Evolutionary conservation across 2,113 vertebrate genomes (phyloP).

Genomic region (Vidua macroura): DNA sequence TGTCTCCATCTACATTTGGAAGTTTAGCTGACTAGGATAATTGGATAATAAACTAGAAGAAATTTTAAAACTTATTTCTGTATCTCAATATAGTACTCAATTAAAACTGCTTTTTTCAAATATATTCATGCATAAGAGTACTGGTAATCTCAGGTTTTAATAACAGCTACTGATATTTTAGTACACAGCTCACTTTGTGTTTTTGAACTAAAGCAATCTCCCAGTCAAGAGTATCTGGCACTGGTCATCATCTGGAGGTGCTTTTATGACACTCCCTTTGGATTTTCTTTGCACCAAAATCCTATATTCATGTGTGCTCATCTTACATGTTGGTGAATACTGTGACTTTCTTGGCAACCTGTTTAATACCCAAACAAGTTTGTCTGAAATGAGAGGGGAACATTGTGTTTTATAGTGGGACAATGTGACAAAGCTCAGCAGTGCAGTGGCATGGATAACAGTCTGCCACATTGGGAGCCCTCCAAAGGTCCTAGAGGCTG

Average conservation of each 20-base stretch:
- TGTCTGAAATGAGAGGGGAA: not conserved
- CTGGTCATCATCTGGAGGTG: not conserved
- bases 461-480: not conserved
- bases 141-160: not conserved
- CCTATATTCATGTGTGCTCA: not conserved
- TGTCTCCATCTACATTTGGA: not conserved
- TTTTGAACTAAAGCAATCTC: not conserved
- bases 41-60: not conserved
- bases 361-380: not conserved
- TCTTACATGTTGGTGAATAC: not conserved
- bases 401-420: not conserved
- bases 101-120: not conserved
- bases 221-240: not conserved
- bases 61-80: not conserved
- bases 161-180: not conserved
- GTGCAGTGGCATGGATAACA: not conserved
- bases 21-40: not conserved
- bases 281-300: not conserved
- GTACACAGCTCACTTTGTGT: not conserved
- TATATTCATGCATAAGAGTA: not conserved
- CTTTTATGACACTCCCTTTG: not conserved
- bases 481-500: not conserved
- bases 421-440: not conserved
- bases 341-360: not conserved
- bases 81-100: not conserved